These are phyloP conservation scores for Lasaia peninsularis DNA, from an alignment of 1,140 invertebrate species.

Conservation along the genomic window DNA sequence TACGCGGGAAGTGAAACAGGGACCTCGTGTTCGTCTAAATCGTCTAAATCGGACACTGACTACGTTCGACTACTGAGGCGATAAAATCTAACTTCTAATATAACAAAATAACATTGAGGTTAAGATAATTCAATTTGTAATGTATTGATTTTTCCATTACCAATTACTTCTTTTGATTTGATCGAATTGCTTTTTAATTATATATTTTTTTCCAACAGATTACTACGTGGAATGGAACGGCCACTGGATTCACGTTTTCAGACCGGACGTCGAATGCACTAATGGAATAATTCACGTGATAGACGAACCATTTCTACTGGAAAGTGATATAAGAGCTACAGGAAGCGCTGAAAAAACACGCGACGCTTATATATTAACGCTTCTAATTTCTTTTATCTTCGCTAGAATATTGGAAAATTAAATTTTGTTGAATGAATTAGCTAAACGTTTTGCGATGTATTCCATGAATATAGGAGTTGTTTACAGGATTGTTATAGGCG, in stretches of 20 bases:
- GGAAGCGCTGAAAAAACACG: slow-evolving; percentile 56
- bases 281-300: slow-evolving; percentile 96
- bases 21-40: no score
- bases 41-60: no score
- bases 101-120: background rate
- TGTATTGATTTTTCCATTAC: background rate
- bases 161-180: background rate
- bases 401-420: slow-evolving; percentile 53
- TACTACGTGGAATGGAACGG: slow-evolving; percentile 91
- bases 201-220: slow-evolving; percentile 73
- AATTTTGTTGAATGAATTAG: slow-evolving; percentile 1
- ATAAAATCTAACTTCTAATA: no score
- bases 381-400: slow-evolving; percentile 47
- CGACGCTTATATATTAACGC: slow-evolving; percentile 34
- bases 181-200: slow-evolving; percentile 6
- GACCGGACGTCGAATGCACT: slow-evolving; percentile 93
- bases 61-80: no score
- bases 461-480: background rate
- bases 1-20: no score
- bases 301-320: slow-evolving; percentile 88
- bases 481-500: background rate
- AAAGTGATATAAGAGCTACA: slow-evolving; percentile 89
- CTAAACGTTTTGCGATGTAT: slow-evolving; percentile 3
- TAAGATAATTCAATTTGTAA: background rate
- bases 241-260: slow-evolving; percentile 88